Evolutionary conservation across 2,113 vertebrate genomes (phyloP).

Genomic region (Bubalus kerabau): DNA sequence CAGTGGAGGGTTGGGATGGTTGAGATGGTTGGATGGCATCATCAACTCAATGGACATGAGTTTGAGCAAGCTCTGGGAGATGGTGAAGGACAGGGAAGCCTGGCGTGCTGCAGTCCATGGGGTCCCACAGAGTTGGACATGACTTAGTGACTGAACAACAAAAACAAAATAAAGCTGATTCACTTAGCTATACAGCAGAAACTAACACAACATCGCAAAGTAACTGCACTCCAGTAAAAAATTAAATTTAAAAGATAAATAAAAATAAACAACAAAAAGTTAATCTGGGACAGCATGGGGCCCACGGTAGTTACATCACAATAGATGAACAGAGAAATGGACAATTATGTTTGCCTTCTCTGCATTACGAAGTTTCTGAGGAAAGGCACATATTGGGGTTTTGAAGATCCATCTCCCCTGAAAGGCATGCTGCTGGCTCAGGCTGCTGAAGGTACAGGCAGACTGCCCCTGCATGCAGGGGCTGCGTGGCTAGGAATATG

Average conservation of each 20-base stretch:
- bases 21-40: background rate
- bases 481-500: background rate
- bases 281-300: background rate
- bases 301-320: background rate
- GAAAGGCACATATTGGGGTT: background rate
- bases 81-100: background rate
- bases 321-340: background rate
- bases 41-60: background rate
- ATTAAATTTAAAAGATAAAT: background rate
- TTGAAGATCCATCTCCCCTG: too few relatives aligned
- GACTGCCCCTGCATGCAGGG: background rate
- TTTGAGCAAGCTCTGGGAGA: background rate
- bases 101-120: background rate
- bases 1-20: background rate
- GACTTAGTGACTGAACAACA: background rate
- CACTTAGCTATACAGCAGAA: background rate
- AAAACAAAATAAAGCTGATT: background rate
- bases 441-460: rapidly evolving
- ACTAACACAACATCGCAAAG: background rate
- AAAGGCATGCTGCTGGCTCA: too few relatives aligned
- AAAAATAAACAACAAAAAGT: background rate
- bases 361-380: background rate
- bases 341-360: too few relatives aligned
- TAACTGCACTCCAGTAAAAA: background rate
- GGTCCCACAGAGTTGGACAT: background rate